Conservation (phyloP, 1,140 invertebrate genomes). For the Diuraphis noxia region DNA sequence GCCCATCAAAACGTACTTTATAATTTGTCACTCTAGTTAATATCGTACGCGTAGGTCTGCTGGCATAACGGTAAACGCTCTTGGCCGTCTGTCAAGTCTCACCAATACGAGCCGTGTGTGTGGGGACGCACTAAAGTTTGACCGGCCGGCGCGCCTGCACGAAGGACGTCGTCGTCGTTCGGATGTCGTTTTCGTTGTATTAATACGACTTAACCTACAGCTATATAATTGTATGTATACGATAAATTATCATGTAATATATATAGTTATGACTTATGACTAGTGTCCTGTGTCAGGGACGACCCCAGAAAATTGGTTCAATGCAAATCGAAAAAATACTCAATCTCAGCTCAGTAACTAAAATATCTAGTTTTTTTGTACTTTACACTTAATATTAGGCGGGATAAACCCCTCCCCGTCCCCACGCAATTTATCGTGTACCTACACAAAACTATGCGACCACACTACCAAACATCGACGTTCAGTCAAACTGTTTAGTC, state of each 20-base stretch:
- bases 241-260: neutral
- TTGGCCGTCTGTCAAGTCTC: slow-evolving; percentile 2
- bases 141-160: neutral
- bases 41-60: neutral
- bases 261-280: neutral
- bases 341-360: neutral
- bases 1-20: neutral
- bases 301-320: neutral
- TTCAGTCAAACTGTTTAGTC: neutral
- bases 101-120: neutral
- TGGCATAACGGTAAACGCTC: neutral
- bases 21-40: slow-evolving; percentile 24
- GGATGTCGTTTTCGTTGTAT: neutral
- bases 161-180: neutral
- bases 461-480: neutral
- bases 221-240: slow-evolving; percentile 9
- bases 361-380: neutral
- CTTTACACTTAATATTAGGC: neutral
- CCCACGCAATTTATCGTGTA: neutral
- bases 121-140: neutral
- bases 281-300: neutral
- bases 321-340: neutral
- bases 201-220: neutral
- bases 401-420: neutral
- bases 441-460: neutral